A percentile compares a stretch with the other conserved stretches of the same genome.
Evolutionary conservation across 1,140 invertebrate genomes (phyloP).

Genomic region (Calephelis nemesis): DNA sequence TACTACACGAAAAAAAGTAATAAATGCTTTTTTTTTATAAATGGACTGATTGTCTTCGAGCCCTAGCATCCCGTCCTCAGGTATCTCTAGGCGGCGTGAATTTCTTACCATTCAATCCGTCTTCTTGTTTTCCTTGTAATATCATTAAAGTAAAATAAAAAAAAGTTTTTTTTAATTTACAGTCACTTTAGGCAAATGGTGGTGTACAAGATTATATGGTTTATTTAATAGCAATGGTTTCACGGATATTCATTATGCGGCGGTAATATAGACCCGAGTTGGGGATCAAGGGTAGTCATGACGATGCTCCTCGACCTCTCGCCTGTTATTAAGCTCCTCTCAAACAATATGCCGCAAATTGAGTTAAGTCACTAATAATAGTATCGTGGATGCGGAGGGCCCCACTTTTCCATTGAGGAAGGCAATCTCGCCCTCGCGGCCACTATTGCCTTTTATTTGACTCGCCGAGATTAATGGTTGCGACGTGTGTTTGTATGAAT

Average conservation of each 20-base stretch:
- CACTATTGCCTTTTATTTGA: conserved; percentile 71
- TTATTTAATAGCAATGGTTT: conserved; percentile 14
- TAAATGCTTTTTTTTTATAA: no score
- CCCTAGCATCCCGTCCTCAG: no score
- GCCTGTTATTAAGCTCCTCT: conserved; percentile 73
- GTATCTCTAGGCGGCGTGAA: no score
- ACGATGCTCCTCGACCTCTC: conserved; percentile 58
- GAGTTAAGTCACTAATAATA: conserved; percentile 78
- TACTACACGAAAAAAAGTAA: no score
- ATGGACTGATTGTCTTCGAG: no score
- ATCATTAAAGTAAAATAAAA: no score
- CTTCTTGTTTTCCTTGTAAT: no score
- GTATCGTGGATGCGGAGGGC: conserved; percentile 63
- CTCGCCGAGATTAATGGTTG: conserved; percentile 68
- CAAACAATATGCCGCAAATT: conserved; percentile 78
- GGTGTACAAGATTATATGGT: conserved; percentile 9
- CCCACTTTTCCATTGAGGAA: conserved; percentile 53
- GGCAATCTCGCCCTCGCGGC: conserved; percentile 59
- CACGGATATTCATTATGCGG: conserved; percentile 30
- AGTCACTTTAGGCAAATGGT: neutral
- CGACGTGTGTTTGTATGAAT: conserved; percentile 49
- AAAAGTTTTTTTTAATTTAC: no score
- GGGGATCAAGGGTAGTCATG: conserved; percentile 65
- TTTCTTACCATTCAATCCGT: no score
- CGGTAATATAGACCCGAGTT: conserved; percentile 26